Base-by-base conservation (phyloP, 1,140 invertebrate species). In the Hermetia illucens region DNA sequence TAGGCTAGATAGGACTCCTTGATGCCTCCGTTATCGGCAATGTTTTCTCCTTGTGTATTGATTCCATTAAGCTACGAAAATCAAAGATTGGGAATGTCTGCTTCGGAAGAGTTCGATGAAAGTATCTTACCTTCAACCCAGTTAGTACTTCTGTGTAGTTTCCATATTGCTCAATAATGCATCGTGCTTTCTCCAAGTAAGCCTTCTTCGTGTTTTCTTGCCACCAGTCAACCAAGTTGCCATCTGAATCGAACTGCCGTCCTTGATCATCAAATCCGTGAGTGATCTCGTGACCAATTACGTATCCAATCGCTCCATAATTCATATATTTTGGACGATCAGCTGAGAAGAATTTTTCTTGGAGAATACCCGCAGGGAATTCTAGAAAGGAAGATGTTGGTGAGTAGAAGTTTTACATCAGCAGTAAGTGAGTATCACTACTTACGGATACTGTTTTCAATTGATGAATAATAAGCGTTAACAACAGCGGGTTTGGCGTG, bases 201-300 rank as follows among this genome's bases (percentile, higher is more conserved):
- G 73, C 71, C 36, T 74, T 63, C 45, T 82, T 79, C 0, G 84
- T 88, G 42, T 65, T 61, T 20, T 72, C 61, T 33, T 77, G 71
- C 88, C 88, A 92, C 85, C 86, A 90, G 50, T 87, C 75, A 1
- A 75, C 66, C 34, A 88, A 62, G 54, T 88, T 90, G 22, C 91
- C 91, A 34, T 87, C 72, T 42, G 84, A 82, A 58, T 94, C 87
- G 51, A 87, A 94, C 65, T 92, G 85, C 15, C 87, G 71, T 27
- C 83, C 82, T 60, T 86, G 78, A 56, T 91, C 86, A 62, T 93
- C 89, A 54, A 93, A 93, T 9, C 84, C 88, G 54, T 95, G 89
- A 0, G 87, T 92, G 31, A 95, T 86, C 69, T 95, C 88, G 51
- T 92, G 88, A 1, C 87, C 89, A 58, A 95, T 89, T 4, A 93